Evolutionary conservation across 1,140 invertebrate genomes (phyloP).

Genomic region (Philaenus spumarius): DNA sequence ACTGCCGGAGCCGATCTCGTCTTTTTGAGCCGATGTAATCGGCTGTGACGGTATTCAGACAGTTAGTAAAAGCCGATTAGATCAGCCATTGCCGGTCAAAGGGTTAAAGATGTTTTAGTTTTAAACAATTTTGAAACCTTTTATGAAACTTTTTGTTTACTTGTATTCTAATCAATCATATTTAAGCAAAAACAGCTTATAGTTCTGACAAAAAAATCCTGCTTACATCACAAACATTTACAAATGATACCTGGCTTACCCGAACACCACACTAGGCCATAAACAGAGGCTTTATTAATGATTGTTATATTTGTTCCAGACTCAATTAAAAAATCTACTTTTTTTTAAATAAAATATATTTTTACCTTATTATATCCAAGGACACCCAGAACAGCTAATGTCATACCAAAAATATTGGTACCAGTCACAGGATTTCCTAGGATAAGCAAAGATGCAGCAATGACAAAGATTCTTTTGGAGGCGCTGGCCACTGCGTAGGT

Average conservation of each 20-base stretch:
- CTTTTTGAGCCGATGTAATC: too few relatives aligned
- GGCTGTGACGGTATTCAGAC: too few relatives aligned
- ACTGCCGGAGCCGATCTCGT: too few relatives aligned
- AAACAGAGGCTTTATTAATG: not conserved
- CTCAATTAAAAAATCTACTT: not conserved
- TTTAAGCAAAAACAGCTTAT: not conserved
- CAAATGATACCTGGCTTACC: slow-evolving; percentile 4
- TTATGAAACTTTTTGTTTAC: too few relatives aligned
- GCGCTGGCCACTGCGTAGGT: slow-evolving; percentile 94
- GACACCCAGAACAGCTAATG: slow-evolving; percentile 83
- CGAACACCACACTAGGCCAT: too few relatives aligned
- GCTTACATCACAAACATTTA: slow-evolving; percentile 4
- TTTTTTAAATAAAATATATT: slow-evolving; percentile 8
- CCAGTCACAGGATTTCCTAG: slow-evolving; percentile 88
- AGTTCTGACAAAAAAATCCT: not conserved
- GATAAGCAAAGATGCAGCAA: slow-evolving; percentile 79
- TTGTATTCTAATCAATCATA: not conserved
- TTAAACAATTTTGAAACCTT: too few relatives aligned
- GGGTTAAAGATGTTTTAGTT: too few relatives aligned
- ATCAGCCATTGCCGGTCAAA: too few relatives aligned
- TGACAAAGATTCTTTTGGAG: slow-evolving; percentile 92
- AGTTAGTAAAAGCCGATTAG: too few relatives aligned
- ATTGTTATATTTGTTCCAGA: too few relatives aligned
- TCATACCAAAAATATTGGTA: slow-evolving; percentile 86
- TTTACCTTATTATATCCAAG: slow-evolving; percentile 76